phyloP scores from a whole-genome alignment of 1,140 invertebrate genomes.

The Drosophila pachea region DNA sequence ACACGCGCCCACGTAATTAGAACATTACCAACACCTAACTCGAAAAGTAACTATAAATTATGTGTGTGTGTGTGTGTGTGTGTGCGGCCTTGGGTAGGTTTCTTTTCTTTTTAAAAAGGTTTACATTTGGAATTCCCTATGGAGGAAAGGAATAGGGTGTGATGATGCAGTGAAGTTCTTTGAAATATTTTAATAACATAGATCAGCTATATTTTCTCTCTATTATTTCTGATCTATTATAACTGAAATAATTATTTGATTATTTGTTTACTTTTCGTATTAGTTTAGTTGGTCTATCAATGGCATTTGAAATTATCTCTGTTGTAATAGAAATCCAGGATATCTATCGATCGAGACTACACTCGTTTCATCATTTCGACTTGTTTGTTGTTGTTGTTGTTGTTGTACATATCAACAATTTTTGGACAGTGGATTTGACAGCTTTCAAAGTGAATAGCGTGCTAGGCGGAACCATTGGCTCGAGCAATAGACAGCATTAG shows the following conservation, averaged over 20 bases:
- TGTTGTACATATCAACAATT: slow-evolving; percentile 1
- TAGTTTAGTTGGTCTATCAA: too few relatives aligned
- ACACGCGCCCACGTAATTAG: slow-evolving; percentile 76
- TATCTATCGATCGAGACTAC: not conserved
- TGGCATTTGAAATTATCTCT: not conserved
- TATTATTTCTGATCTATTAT: too few relatives aligned
- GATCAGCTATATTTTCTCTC: too few relatives aligned
- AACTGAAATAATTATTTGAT: not conserved
- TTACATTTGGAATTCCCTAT: slow-evolving; percentile 12
- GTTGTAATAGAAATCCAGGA: not conserved
- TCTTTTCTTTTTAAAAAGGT: slow-evolving; percentile 43
- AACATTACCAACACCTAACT: slow-evolving; percentile 71
- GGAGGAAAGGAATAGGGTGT: not conserved
- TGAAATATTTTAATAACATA: not conserved
- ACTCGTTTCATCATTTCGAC: not conserved
- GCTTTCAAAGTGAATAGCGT: slow-evolving; percentile 47
- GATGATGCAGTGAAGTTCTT: not conserved
- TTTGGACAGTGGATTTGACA: slow-evolving; percentile 58
- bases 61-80: slow-evolving; percentile 26
- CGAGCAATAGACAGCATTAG: slow-evolving; percentile 4
- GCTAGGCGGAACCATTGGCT: slow-evolving; percentile 39
- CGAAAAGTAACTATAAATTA: slow-evolving; percentile 51
- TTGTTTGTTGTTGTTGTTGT: slow-evolving; percentile 1
- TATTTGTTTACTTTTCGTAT: not conserved
- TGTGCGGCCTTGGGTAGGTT: slow-evolving; percentile 28